Base-by-base conservation (phyloP, 2,797 vertebrate species). In the Premnoplex brunnescens region DNA sequence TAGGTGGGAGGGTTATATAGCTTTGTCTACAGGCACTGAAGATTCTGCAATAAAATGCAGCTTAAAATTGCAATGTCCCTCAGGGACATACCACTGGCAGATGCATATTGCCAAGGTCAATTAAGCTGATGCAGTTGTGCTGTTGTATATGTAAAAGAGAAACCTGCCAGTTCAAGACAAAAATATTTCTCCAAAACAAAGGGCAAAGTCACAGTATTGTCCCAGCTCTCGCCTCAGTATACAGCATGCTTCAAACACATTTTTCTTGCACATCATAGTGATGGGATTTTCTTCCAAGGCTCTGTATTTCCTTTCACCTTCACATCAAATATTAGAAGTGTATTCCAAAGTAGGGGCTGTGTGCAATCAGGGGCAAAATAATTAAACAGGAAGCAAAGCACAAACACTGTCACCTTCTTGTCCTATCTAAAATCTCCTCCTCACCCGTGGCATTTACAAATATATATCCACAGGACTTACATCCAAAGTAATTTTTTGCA, bases 51-150 rank as follows among this genome's bases (percentile, higher is more conserved):
- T 96, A 96, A 97, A 95, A 96, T 18, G 41, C 78, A 95, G 93
- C 62, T 96, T 92, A 92, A 97, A 94, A 96, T 72, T 87, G 82
- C 94, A 78, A 18, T 8, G 30, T 96, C 94, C 96, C 97, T 96
- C 66, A 88, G 97, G 97, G 96, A 96, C 91, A 67, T 87, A 95
- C 92, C 88, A 94, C 93, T 79, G 96, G 96, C 97, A 98, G 98
- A 98, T 98, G 98, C 95, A 97, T 97, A 98, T 97, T 98, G 97
- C 98, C 97, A 98, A 97, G 97, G 97, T 98, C 98, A 98, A 98
- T 98, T 98, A 98, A 98, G 97, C 97, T 97, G 97, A 98, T 93
- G 97, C 93, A 97, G 97, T 88, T 96, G 85, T 83, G 88, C 97
- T 98, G 98, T 97, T 97, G 96, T 85, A 98, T 93, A 96, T 44